Evolutionary conservation across 37 sponge, comb jelly and placozoan genomes (phyloP), one percentile per base, ranked within the genome.

Genomic region (Axinella damicornis): DNA sequence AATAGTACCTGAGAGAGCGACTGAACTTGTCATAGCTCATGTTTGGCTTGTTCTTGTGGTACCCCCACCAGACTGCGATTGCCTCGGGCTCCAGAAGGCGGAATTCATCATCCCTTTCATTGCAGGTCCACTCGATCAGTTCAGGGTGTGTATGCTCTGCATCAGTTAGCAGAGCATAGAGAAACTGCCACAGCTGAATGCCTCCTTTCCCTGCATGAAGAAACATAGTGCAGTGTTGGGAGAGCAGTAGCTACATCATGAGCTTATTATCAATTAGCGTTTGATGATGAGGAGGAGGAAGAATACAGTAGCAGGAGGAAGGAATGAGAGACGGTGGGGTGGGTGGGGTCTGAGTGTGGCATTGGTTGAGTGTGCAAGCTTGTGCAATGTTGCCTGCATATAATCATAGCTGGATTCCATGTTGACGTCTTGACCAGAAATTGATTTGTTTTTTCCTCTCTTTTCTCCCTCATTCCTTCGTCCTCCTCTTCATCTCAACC

Each of bases 11-110:
- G 4, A 95, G 92, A n/a, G 95, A 95, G 34, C 95, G 92, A 61
- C 92, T 88, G 38, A 95, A 77, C 66, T 95, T 95, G 78, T 95
- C 95, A 75, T 91, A 95, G 79, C 85, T 95, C 95, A 95, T 95
- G 81, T 85, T 92, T 1, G 53, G 68, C 73, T 88, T 88, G 69
- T 85, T 90, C 73, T 95, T 95, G 46, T 88, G 86, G 61, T 88
- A 38, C 6, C 95, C 95, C 95, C 95, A 95, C 87, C 92, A 87
- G 4, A 84, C 57, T 21, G 95, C 95, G 37, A 95, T 83, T 14
- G 83, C 71, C 24, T 95, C 95, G 25, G 95, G 95, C 37, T 95
- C 95, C 1, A 85, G 74, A 37, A 95, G 53, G 13, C 89, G 74
- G 56, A 95, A 95, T 66, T 90, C 91, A 5, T 82, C 53, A 25